phyloP scores from a whole-genome alignment of 2,797 vertebrate species.

The Protosalanx chinensis region DNA sequence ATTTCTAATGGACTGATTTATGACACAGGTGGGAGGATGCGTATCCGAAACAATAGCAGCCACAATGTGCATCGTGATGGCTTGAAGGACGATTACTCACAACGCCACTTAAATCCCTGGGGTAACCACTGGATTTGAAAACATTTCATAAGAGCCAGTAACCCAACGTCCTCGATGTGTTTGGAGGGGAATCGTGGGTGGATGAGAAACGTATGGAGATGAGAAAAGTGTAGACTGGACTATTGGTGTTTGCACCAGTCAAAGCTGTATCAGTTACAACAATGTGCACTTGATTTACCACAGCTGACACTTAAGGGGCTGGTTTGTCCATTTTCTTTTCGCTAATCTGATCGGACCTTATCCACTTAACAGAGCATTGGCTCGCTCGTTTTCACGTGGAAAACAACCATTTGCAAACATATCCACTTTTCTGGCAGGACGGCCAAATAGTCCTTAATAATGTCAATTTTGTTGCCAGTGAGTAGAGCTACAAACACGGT shows the following conservation, averaged over 20 bases:
- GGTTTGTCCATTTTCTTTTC: no score
- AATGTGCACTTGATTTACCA: not conserved
- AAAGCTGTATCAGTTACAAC: not conserved
- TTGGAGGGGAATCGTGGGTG: not conserved
- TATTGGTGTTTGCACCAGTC: not conserved
- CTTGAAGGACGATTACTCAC: constrained; percentile 30
- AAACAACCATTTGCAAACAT: no score
- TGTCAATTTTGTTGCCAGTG: no score
- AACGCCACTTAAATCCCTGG: constrained; percentile 22
- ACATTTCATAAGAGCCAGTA: constrained; percentile 25
- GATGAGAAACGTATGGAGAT: not conserved
- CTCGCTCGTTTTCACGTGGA: no score
- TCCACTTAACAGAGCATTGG: no score
- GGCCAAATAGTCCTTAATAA: no score
- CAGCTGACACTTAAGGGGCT: no score
- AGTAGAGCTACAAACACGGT: no score
- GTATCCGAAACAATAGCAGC: not conserved
- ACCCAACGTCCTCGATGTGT: constrained; percentile 28
- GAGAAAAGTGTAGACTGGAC: not conserved
- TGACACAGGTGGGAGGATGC: not conserved
- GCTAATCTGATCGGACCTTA: no score
- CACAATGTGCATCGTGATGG: not conserved
- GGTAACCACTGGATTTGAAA: constrained; percentile 14
- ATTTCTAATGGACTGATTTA: no score
- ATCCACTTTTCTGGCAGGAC: no score